These are phyloP conservation scores for Clarias laeviceps DNA, from an alignment of 2,797 vertebrate genomes.

Conservation along the genomic window DNA sequence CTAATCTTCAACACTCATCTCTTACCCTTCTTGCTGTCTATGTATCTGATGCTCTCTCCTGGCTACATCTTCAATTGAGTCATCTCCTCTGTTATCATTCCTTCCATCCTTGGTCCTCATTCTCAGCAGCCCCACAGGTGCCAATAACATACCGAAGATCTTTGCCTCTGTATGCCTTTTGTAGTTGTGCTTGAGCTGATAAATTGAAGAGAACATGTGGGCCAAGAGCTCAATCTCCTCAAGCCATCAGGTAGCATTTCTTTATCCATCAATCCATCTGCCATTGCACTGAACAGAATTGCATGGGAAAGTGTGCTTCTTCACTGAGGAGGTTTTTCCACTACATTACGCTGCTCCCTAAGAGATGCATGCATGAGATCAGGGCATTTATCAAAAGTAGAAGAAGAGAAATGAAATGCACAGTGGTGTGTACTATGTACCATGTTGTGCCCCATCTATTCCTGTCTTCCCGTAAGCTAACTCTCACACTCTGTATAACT, in stretches of 20 bases:
- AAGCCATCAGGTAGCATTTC: slow-evolving; percentile 63
- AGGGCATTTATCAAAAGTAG: slow-evolving; percentile 43
- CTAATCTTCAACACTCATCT: not conserved
- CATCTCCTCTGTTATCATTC: not conserved
- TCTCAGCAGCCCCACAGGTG: not conserved
- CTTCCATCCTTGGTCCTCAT: slow-evolving; percentile 3
- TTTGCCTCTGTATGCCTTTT: slow-evolving; percentile 34
- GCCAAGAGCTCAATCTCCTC: slow-evolving; percentile 50
- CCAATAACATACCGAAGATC: not conserved
- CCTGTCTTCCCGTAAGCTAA: slow-evolving; percentile 25
- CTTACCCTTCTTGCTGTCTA: not conserved
- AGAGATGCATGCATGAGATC: slow-evolving; percentile 56
- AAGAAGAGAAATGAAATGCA: slow-evolving; percentile 43
- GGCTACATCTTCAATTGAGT: not conserved
- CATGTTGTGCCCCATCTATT: slow-evolving; percentile 41
- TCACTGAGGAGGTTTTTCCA: slow-evolving; percentile 73
- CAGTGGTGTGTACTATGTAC: slow-evolving; percentile 27
- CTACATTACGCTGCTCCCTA: slow-evolving; percentile 69
- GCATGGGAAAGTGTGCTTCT: slow-evolving; percentile 59
- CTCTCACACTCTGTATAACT: not conserved
- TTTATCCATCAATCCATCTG: slow-evolving; percentile 70
- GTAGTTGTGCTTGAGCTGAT: slow-evolving; percentile 38
- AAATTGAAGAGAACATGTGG: slow-evolving; percentile 54
- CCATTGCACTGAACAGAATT: slow-evolving; percentile 68
- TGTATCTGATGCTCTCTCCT: not conserved